These are phyloP conservation scores for Jacana jacana DNA, from an alignment of 2,113 vertebrate genomes.

Conservation along the genomic window DNA sequence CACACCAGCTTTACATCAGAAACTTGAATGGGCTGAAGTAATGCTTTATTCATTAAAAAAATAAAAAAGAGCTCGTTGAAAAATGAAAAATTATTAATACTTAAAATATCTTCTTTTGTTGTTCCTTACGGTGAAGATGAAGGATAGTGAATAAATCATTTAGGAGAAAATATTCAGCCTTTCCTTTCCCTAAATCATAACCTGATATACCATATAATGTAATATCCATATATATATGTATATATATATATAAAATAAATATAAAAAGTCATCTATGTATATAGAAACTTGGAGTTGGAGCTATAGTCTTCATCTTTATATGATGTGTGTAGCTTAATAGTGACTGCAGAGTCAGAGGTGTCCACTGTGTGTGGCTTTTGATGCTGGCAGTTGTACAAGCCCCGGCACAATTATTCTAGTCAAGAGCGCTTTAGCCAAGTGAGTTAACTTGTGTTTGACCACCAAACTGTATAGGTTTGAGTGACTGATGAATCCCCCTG, in stretches of 20 bases:
- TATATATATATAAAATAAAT: not conserved
- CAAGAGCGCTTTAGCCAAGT: not conserved
- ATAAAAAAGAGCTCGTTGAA: not conserved
- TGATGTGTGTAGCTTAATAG: not conserved
- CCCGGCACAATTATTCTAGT: not conserved
- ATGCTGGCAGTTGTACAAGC: not conserved
- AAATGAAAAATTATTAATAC: conserved; percentile 9
- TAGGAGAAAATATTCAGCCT: conserved; percentile 20
- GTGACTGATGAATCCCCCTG: not conserved
- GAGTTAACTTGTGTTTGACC: not conserved
- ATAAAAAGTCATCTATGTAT: not conserved
- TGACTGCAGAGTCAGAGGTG: not conserved
- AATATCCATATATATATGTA: not conserved
- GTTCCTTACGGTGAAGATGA: not conserved
- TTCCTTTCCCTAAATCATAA: conserved; percentile 29
- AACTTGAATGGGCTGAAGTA: not conserved
- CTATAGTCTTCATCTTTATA: not conserved
- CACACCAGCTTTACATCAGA: not conserved
- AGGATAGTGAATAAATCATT: not conserved
- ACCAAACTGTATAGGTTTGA: not conserved
- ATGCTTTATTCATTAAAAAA: not conserved
- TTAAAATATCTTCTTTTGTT: not conserved
- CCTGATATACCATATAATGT: not conserved
- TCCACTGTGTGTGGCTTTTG: not conserved
- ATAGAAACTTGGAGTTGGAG: not conserved